These are phyloP conservation scores for Fringilla coelebs DNA, from an alignment of 2,797 vertebrate species.

Conservation along the genomic window DNA sequence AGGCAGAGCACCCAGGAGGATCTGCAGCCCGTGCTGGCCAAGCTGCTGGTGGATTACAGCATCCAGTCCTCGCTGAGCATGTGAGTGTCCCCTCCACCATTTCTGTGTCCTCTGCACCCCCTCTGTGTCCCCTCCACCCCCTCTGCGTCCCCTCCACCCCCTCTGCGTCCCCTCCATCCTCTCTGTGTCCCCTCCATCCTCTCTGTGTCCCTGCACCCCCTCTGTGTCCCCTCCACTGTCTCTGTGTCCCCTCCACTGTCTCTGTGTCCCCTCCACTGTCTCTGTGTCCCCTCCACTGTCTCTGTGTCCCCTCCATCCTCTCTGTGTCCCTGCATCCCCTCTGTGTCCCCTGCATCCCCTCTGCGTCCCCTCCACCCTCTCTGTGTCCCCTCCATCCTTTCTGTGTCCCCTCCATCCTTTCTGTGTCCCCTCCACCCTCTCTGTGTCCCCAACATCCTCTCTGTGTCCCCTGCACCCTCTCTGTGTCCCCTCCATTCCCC, in stretches of 20 bases:
- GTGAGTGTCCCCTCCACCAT: conserved; percentile 60
- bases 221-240: no score
- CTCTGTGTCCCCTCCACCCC: neutral
- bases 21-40: conserved; percentile 75
- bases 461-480: neutral
- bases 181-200: no score
- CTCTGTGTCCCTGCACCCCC: no score
- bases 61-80: conserved; percentile 79
- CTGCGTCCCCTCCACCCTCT: neutral
- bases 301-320: no score
- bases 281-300: no score
- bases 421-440: neutral
- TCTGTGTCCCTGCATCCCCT: no score
- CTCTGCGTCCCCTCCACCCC: no score
- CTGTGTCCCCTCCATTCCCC: neutral
- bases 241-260: no score
- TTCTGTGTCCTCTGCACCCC: neutral
- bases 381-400: no score
- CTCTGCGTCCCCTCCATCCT: no score
- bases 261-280: no score
- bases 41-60: conserved; percentile 83
- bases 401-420: neutral
- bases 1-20: conserved; percentile 88
- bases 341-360: neutral
- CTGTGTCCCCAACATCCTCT: neutral